These are phyloP conservation scores for Xestia ashworthii DNA, from an alignment of 2,888 invertebrate genomes.

Conservation along the genomic window DNA sequence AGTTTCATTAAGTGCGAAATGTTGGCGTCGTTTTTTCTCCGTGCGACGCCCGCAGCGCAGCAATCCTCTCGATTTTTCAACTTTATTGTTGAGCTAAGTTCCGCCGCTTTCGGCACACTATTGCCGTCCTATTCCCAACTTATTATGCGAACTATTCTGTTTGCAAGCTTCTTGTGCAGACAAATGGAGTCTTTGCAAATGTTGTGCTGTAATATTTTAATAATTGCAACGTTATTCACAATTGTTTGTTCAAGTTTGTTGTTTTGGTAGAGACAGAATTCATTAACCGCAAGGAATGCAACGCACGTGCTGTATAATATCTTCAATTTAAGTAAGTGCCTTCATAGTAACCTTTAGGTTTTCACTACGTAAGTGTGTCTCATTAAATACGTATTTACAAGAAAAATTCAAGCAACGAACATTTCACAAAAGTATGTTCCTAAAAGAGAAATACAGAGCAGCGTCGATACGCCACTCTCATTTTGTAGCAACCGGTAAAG, in stretches of 20 bases:
- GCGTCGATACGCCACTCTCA: slow-evolving; percentile 62
- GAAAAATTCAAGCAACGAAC: slow-evolving; percentile 6
- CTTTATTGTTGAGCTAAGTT: slow-evolving; percentile 86
- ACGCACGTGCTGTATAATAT: slow-evolving; percentile 10
- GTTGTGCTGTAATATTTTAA: slow-evolving; percentile 57
- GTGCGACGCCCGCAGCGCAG: slow-evolving; percentile 81
- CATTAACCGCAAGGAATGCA: slow-evolving; percentile 46
- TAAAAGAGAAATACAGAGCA: slow-evolving; percentile 43
- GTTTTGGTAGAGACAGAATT: slow-evolving; percentile 50
- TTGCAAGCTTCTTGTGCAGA: slow-evolving; percentile 60
- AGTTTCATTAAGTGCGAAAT: slow-evolving; percentile 90
- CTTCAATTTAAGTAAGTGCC: slow-evolving; percentile 21
- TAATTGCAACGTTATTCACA: slow-evolving; percentile 56
- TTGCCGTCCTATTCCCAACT: slow-evolving; percentile 75
- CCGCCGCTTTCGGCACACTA: slow-evolving; percentile 71
- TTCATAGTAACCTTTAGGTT: background rate
- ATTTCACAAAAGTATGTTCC: slow-evolving; percentile 24
- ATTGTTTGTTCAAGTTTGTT: slow-evolving; percentile 50
- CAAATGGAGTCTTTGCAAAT: slow-evolving; percentile 61
- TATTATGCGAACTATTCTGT: slow-evolving; percentile 78
- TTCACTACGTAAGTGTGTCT: background rate
- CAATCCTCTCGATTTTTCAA: slow-evolving; percentile 88
- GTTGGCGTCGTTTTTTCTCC: slow-evolving; percentile 85
- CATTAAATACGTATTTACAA: slow-evolving; percentile 23
- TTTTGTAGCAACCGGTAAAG: slow-evolving; percentile 69